A percentile compares a stretch with the other conserved stretches of the same genome.
phyloP scores from a whole-genome alignment of 2,888 invertebrate species.

The Metacarcinus magister region DNA sequence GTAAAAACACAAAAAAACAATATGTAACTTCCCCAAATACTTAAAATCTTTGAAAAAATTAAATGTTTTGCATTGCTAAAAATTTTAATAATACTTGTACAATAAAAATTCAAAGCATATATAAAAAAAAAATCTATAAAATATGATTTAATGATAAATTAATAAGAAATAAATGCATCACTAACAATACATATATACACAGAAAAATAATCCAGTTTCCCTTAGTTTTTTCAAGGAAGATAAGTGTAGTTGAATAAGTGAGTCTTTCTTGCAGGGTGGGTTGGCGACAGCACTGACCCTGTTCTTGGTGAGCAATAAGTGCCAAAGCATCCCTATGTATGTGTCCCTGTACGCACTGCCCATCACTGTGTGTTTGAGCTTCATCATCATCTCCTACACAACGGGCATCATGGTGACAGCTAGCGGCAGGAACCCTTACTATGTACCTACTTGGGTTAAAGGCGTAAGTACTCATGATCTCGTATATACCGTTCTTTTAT shows the following conservation, averaged over 20 bases:
- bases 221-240: background rate
- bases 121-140: no score
- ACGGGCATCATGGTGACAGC: slow-evolving; percentile 49
- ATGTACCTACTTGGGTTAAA: slow-evolving; percentile 72
- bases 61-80: no score
- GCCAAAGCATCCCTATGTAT: background rate
- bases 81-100: no score
- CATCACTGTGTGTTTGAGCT: slow-evolving; percentile 3
- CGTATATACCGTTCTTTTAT: background rate
- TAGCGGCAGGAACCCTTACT: slow-evolving; percentile 68
- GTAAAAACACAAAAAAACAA: no score
- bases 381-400: slow-evolving; percentile 67
- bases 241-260: background rate
- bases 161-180: no score
- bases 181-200: no score
- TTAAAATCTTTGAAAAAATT: no score
- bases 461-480: slow-evolving; percentile 66
- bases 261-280: background rate
- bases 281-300: slow-evolving; percentile 63
- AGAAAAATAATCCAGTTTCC: background rate
- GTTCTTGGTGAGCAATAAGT: slow-evolving; percentile 73
- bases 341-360: slow-evolving; percentile 70
- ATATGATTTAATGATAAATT: no score
- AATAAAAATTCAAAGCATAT: no score
- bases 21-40: no score